Evolutionary conservation across 2,797 vertebrate genomes (phyloP).

Genomic region (Lutjanus campechanus): DNA sequence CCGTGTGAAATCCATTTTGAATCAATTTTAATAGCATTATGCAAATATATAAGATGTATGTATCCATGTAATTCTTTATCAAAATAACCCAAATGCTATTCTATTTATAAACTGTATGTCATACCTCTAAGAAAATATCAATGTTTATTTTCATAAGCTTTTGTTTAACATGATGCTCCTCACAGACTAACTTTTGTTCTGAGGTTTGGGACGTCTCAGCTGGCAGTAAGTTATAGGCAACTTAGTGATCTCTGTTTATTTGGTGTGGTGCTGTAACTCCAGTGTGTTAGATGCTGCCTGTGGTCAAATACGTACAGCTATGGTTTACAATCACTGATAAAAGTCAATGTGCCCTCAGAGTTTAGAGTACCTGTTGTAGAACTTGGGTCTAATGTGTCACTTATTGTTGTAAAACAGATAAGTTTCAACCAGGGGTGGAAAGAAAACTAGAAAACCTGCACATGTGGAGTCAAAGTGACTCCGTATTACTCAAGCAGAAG

Average conservation of each 20-base stretch:
- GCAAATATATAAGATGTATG: slow-evolving; percentile 81
- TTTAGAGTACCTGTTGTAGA: slow-evolving; percentile 49
- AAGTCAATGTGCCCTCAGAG: slow-evolving; percentile 56
- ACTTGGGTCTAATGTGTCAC: slow-evolving; percentile 56
- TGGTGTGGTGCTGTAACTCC: slow-evolving; percentile 69
- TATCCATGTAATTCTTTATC: slow-evolving; percentile 80
- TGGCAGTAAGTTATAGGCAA: slow-evolving; percentile 47
- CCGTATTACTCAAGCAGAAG: neutral
- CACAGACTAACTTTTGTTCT: slow-evolving; percentile 59
- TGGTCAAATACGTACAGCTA: slow-evolving; percentile 62
- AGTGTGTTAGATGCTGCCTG: slow-evolving; percentile 75
- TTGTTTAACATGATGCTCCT: slow-evolving; percentile 69
- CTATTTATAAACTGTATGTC: slow-evolving; percentile 84
- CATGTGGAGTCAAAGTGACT: neutral
- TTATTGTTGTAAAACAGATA: slow-evolving; percentile 59
- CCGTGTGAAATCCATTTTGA: slow-evolving; percentile 65
- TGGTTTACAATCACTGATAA: slow-evolving; percentile 61
- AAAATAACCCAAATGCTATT: slow-evolving; percentile 80
- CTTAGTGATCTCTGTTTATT: slow-evolving; percentile 61
- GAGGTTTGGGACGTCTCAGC: slow-evolving; percentile 70
- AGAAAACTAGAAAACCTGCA: slow-evolving; percentile 31
- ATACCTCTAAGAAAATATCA: slow-evolving; percentile 80
- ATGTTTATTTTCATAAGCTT: slow-evolving; percentile 84
- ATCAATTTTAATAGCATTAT: slow-evolving; percentile 73
- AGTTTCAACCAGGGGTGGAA: slow-evolving; percentile 62